Percentiles rank a stretch among this genome's conserved stretches.
phyloP scores from a whole-genome alignment of 1,140 invertebrate genomes.

The Drosophila persimilis region DNA sequence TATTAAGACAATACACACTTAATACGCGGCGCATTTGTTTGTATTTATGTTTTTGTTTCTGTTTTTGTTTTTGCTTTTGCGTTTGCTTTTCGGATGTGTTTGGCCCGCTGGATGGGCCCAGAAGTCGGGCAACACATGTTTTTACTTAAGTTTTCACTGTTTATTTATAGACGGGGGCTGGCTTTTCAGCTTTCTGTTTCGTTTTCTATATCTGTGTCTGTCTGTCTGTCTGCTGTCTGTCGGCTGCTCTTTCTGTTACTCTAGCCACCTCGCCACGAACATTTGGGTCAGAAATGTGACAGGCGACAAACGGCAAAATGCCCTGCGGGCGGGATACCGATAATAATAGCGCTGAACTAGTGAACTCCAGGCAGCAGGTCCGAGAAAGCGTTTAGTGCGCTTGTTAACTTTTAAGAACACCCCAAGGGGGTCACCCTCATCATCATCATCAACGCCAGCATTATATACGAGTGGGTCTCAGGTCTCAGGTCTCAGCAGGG shows the following conservation, averaged over 20 bases:
- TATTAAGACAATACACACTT: conserved; percentile 60
- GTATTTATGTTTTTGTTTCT: conserved; percentile 45
- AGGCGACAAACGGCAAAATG: conserved; percentile 35
- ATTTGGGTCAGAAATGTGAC: conserved; percentile 45
- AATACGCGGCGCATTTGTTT: conserved; percentile 50
- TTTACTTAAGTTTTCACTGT: conserved; percentile 68
- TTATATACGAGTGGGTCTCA: conserved; percentile 1
- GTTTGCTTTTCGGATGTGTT: background rate
- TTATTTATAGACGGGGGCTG: conserved; percentile 55
- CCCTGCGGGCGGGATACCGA: too few relatives aligned
- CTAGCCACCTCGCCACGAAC: conserved; percentile 10
- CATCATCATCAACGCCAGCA: background rate
- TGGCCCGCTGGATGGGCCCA: conserved; percentile 14
- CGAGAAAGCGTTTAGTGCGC: conserved; percentile 57
- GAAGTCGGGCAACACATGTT: conserved; percentile 60
- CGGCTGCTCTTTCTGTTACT: conserved; percentile 27
- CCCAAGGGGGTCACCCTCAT: conserved; percentile 43
- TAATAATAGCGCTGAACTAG: conserved; percentile 32
- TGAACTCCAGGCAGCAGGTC: conserved; percentile 38
- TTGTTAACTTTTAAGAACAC: conserved; percentile 53
- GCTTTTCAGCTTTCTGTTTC: conserved; percentile 32
- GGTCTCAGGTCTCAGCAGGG: conserved; percentile 16
- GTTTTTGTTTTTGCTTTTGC: conserved; percentile 5
- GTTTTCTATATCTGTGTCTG: background rate
- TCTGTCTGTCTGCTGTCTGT: too few relatives aligned